Evolutionary conservation across 2,888 invertebrate species (phyloP).

Genomic region (Endotricha flammealis): DNA sequence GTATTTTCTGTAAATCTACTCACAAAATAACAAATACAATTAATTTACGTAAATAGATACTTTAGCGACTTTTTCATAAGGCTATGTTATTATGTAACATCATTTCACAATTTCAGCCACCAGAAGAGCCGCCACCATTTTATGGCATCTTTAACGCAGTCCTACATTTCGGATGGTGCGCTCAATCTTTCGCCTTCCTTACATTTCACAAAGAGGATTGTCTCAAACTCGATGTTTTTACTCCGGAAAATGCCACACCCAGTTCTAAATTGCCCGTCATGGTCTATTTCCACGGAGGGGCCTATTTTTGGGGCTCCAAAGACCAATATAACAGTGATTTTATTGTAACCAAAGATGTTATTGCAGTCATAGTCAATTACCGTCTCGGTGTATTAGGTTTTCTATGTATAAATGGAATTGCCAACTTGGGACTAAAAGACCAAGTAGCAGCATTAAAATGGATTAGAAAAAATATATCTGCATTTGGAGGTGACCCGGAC

Average conservation of each 20-base stretch:
- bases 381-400: constrained; percentile 62
- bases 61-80: no score
- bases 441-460: constrained; percentile 63
- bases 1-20: no score
- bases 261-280: constrained; percentile 47
- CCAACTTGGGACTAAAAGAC: constrained; percentile 63
- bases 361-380: constrained; percentile 58
- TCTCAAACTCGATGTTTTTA: constrained; percentile 53
- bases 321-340: constrained; percentile 62
- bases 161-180: constrained; percentile 37
- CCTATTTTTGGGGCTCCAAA: constrained; percentile 62
- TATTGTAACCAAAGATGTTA: constrained; percentile 51
- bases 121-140: neutral
- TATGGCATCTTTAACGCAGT: constrained; percentile 22
- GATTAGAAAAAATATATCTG: constrained; percentile 55
- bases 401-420: constrained; percentile 51
- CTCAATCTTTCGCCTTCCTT: constrained; percentile 44
- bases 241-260: constrained; percentile 34
- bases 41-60: no score
- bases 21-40: no score
- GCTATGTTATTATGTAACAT: no score
- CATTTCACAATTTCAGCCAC: constrained; percentile 7
- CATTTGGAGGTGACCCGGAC: constrained; percentile 65
- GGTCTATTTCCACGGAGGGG: constrained; percentile 64
- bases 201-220: constrained; percentile 55